phyloP scores from a whole-genome alignment of 2,888 invertebrate species.

The Agrochola circellaris region DNA sequence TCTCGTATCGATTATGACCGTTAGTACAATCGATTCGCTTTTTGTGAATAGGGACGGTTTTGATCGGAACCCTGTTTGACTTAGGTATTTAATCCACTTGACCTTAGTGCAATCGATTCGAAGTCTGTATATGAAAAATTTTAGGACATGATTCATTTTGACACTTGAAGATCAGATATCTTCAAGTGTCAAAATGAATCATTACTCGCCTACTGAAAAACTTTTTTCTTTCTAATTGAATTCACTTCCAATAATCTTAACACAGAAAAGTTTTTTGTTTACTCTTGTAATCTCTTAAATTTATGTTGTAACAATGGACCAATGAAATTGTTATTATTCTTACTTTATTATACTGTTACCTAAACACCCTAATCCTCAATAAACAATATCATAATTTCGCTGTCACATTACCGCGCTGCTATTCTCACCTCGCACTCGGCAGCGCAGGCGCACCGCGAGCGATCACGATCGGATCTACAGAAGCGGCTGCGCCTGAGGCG shows the following conservation, averaged over 20 bases:
- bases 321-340: no score
- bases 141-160: no score
- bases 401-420: conserved; percentile 69
- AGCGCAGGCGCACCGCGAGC: conserved; percentile 73
- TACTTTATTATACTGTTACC: neutral
- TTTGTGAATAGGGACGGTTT: neutral
- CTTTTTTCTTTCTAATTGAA: neutral
- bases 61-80: neutral
- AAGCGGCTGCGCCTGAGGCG: conserved; percentile 79
- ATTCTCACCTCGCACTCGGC: conserved; percentile 68
- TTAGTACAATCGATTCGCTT: conserved; percentile 7
- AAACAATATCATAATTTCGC: conserved; percentile 69
- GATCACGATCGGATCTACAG: conserved; percentile 80
- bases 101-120: neutral
- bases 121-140: no score
- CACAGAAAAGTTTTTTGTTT: neutral
- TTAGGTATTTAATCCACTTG: neutral
- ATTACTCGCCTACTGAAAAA: no score
- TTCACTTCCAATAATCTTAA: neutral
- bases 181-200: neutral
- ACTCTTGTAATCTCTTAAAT: no score
- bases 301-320: no score
- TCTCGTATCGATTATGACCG: conserved; percentile 39
- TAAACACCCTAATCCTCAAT: conserved; percentile 48
- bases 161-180: no score